Evolutionary conservation across 2,113 vertebrate species (phyloP), one percentile per base, ranked within the genome.

Genomic region (Tapirus terrestris): DNA sequence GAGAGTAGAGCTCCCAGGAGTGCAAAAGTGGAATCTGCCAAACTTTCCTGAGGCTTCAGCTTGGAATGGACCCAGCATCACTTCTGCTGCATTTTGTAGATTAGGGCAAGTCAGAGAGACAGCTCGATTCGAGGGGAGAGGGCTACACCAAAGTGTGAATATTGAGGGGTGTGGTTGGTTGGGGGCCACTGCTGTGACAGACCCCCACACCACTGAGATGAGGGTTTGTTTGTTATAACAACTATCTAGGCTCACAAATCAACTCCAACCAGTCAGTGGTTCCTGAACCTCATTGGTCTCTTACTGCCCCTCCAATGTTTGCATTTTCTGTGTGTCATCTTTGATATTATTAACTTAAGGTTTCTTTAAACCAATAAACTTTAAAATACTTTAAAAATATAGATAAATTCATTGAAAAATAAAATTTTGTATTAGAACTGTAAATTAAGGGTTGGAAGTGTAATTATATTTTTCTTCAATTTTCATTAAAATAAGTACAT

Each of bases 301-400:
- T 56, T n/a, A 11, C 18, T 36, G 13, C 25, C 4, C 21, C 67
- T 10, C 6, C 27, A 20, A 25, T 6, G 16, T 63, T 63, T 25
- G 2, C 5, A 67, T 11, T 48, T 89, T 33, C 65, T 33, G 27
- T 17, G 2, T 25, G 4, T 8, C 27, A 53, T 6, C 43, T 81
- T 51, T 31, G 70, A 39, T 61, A 53, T 81, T 45, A 58, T 18
- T 53, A 36, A 36, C 63, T 12, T 33, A 77, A 61, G 73, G 17
- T 53, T 73, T 53, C 56, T 73, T 95, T 80, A 72, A 20, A 81
- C 21, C 65, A 72, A 8, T 17, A 61, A 70, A 70, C 13, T 53
- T 80, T 45, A 72, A 91, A 87, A 61, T 61, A 70, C 13, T 53
- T 80, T 45, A 72, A 91, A 87, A 72, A 58, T 86, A 70, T 12